Base-by-base conservation (phyloP, 2,797 vertebrate genomes). In the Labroides dimidiatus region DNA sequence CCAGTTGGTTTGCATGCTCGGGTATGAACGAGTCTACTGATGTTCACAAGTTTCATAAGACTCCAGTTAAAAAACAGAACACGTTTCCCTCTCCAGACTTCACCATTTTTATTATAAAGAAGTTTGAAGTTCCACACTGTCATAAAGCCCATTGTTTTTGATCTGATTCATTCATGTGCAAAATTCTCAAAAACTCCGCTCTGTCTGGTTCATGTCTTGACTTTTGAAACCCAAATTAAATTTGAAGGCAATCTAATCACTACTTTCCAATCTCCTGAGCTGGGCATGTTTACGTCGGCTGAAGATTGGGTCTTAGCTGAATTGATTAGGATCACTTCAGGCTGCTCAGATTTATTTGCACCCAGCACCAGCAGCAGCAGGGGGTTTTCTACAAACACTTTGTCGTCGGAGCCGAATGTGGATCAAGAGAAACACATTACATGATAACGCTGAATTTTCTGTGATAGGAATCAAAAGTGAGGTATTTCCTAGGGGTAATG, bases 291-390 rank as follows among this genome's bases (percentile, higher is more conserved):
- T 59, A 57, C 55, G 23, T 33, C 30, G 4, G 21, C 57, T 69
- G 58, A 60, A 67, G 37, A 56, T 45, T 60, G 60, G 44, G 44
- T 45, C 30, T 68, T 1, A 2, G 49, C 51, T 4, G 37, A 61
- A 75, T 54, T 78, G 72, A 86, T 77, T 51, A 49, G 66, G 39
- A 72, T 75, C 68, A 71, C 53, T 57, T 74, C 45, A 61, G 33
- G 45, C 80, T 57, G 74, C 64, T 74, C 20, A 1, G n/a, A 66
- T 77, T 71, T 17, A 67, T 82, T 82, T 80, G 56, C 61, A 14
- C 52, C 56, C 53, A 16, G 30, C 20, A 48, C 24, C 48, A 11
- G 17, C 1, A 39, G 10, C 19, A 36, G 16, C n/a, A n/a, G 51
- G n/a, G 10, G 44, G 20, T 45, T 39, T 45, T 11, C 44, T 45